Evolutionary conservation across 2,888 invertebrate genomes (phyloP), one percentile per base, ranked within the genome.

Genomic region (Ormyrus nitidulus): DNA sequence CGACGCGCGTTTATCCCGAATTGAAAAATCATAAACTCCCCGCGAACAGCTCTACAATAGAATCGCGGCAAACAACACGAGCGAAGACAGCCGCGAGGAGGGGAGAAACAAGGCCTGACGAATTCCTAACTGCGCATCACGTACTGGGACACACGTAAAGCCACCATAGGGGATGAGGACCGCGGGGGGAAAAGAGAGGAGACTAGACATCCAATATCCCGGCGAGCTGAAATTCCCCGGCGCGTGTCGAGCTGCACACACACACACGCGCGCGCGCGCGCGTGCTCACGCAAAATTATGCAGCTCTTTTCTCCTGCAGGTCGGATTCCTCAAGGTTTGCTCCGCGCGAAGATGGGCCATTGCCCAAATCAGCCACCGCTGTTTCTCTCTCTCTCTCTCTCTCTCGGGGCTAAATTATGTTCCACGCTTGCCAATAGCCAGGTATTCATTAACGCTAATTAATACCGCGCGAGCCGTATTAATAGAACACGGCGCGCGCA

Each of bases 371-470:
- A n/a, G 8, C 13, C 46, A 66, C 51, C 44, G 51, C 59, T 66
- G 74, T 66, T 51, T 69, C 34, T 73, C 69, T 77, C 77, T 68
- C 56, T 51, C 77, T 68, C 56, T 51, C 51, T 46, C 58, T 51
- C 53, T 64, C 51, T 7, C 65, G 7, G 10, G 56, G 66, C 82
- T 86, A 85, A 88, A 86, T 86, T 88, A 88, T 88, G 86, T 81
- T 85, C 77, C 84, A 85, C 85, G 86, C 84, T 88, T 85, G 85
- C 86, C 88, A 86, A 89, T 87, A 84, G 84, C 81, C 86, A 86
- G 87, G 85, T 86, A 87, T 87, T 88, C 86, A 86, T 89, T 89
- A 87, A 87, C 85, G 86, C 84, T 89, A 89, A 89, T 89, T 89
- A 89, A 87, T 88, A 65, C 68, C 84, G 83, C 79, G 73, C 83